phyloP scores from a whole-genome alignment of 2,113 vertebrate genomes.

The Peromyscus californicus region DNA sequence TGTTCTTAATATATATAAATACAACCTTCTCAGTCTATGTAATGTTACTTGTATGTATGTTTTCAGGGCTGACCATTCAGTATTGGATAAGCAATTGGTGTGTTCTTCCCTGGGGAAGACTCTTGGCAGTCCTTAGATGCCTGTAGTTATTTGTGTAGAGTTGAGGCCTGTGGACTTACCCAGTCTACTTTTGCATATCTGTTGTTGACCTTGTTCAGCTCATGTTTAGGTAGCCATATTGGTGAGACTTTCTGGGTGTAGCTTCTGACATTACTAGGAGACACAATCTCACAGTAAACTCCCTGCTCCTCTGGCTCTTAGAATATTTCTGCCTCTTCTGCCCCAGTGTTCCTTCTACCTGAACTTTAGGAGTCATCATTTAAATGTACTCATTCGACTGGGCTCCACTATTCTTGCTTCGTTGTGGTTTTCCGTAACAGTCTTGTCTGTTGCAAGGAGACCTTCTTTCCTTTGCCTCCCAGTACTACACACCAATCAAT shows the following conservation, averaged over 20 bases:
- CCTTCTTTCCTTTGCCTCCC: neutral
- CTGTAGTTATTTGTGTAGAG: neutral
- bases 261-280: neutral
- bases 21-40: neutral
- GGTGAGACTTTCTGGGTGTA: neutral
- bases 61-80: neutral
- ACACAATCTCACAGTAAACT: neutral
- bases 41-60: too few relatives aligned
- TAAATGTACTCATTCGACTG: neutral
- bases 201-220: neutral
- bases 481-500: neutral
- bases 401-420: neutral
- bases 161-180: neutral
- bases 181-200: neutral
- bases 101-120: neutral
- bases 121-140: neutral
- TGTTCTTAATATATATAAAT: neutral
- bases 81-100: neutral
- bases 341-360: too few relatives aligned
- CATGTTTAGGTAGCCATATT: neutral
- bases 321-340: neutral
- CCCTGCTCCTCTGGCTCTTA: neutral
- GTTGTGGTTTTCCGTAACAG: neutral
- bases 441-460: neutral
- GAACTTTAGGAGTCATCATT: neutral